Base-by-base conservation (phyloP, 2,888 invertebrate species). In the Eupithecia centaureata region DNA sequence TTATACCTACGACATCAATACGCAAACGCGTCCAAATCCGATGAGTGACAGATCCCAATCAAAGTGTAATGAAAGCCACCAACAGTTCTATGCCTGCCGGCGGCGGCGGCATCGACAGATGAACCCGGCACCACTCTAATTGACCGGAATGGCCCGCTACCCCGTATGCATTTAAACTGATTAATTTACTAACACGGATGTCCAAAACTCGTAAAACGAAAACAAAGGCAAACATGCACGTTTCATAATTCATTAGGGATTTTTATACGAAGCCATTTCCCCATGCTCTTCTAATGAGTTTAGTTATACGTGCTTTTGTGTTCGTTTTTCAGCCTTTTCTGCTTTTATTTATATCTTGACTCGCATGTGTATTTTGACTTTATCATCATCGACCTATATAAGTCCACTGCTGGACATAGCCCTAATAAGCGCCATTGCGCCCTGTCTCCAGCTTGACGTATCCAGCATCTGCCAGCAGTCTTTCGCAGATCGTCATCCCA, bases 11-110 rank as follows among this genome's bases (percentile, higher is more conserved):
- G 85, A 84, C 85, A 83, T 82, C 76, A 78, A 84, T 82, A 84
- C 80, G 80, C 76, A 77, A 77, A 75, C 38, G 61, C 82, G 79
- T 80, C 82, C 76, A 81, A 82, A 81, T 82, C 83, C 79, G 82
- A 78, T 79, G 88, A 88, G 83, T 88, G 91, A 88, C 90, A 86
- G 87, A 77, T 83, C 82, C 87, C 87, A 91, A 92, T 92, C 91
- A 90, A 88, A 88, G 84, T 88, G 86, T 88, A 91, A 92, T 91
- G 90, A 91, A 90, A 91, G 88, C 91, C 85, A 86, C 84, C 86
- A 80, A 80, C 81, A 78, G 74, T 73, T 79, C 69, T 78, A 82
- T 82, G n/a, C n/a, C n/a, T 85, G 83, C 85, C 86, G 86, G 86
- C 78, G 54, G 28, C 80, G 83, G 82, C 28, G n/a, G 35, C 33